Base-by-base conservation (phyloP, 2,888 invertebrate genomes). In the Phaedon cochleariae region DNA sequence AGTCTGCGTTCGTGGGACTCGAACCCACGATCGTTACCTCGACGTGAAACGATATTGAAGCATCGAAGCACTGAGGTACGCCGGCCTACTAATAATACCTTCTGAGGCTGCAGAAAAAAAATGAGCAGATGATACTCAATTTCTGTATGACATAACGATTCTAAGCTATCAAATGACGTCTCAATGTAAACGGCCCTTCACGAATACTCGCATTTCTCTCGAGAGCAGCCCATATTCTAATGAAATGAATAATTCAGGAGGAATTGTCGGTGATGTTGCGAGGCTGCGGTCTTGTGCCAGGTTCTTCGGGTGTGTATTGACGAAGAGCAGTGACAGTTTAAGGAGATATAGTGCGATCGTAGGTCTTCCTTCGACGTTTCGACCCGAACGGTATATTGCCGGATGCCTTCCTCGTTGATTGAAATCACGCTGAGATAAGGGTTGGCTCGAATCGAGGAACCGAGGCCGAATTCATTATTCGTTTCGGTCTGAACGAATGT, bases 221-320 rank as follows among this genome's bases (percentile, higher is more conserved):
- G 52, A 57, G 60, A 62, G 48, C 54, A 59, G 45, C 59, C 69
- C 48, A 69, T 69, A 69, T 69, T 69, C 69, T 69, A 69, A 69
- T 69, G 66, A 65, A 69, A 69, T 69, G 67, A 69, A 69, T 69
- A 63, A 69, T 69, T 69, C 67, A 67, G 59, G 62, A 15, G 64
- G 49, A 62, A 67, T 67, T 65, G 62, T 63, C 62, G 59, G 67
- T 59, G 62, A n/a, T n/a, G n/a, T n/a, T n/a, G n/a, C n/a, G n/a
- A n/a, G n/a, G n/a, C 53, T 54, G 62, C 59, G 63, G 64, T 62
- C 15, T 34, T 59, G 57, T 41, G 37, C 17, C n/a, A 26, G 15
- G 26, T 22, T 57, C 57, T 41, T 45, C 22, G 57, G 45, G 20
- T 21, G 55, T 9, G 26, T 29, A 57, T 57, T 45, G 57, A 57